These are phyloP conservation scores for Enteromius treurensis DNA, from an alignment of 2,797 vertebrate species.

Conservation along the genomic window DNA sequence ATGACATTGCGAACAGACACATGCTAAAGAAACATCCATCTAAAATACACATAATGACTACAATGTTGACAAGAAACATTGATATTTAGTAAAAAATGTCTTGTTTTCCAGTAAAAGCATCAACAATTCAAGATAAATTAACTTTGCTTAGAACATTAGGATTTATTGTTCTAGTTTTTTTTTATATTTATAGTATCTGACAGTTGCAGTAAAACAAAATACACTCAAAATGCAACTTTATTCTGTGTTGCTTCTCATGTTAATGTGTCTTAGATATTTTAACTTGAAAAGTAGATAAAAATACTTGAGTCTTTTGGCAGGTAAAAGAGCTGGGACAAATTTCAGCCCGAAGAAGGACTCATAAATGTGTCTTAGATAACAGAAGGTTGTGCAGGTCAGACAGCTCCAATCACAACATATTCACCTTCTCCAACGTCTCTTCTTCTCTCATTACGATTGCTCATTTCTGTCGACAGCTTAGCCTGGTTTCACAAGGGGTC, in stretches of 20 bases:
- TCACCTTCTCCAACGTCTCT: constrained; percentile 9
- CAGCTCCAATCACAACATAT: constrained; percentile 21
- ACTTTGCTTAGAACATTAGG: not conserved
- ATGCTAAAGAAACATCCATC: constrained; percentile 11
- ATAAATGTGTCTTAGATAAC: not conserved
- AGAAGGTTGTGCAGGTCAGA: constrained; percentile 29
- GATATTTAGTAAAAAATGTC: constrained; percentile 14
- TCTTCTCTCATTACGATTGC: constrained; percentile 26
- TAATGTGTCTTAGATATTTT: not conserved
- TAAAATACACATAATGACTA: constrained; percentile 20
- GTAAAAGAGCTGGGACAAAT: not conserved
- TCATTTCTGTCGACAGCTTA: constrained; percentile 34
- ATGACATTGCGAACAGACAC: constrained; percentile 52
- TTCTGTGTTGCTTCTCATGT: not conserved
- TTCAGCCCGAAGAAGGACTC: not conserved
- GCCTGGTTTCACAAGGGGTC: constrained; percentile 22
- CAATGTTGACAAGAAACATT: constrained; percentile 20
- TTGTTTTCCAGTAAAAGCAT: not conserved
- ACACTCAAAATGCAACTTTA: not conserved
- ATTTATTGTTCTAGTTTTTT: not conserved
- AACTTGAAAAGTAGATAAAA: not conserved
- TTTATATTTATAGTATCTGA: not conserved
- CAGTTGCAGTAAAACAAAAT: not conserved
- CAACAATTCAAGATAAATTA: not conserved
- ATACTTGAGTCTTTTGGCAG: not conserved